A percentile compares a stretch with the other conserved stretches of the same genome.
These are phyloP conservation scores for Meganola albula DNA, from an alignment of 2,888 invertebrate genomes.

Conservation along the genomic window DNA sequence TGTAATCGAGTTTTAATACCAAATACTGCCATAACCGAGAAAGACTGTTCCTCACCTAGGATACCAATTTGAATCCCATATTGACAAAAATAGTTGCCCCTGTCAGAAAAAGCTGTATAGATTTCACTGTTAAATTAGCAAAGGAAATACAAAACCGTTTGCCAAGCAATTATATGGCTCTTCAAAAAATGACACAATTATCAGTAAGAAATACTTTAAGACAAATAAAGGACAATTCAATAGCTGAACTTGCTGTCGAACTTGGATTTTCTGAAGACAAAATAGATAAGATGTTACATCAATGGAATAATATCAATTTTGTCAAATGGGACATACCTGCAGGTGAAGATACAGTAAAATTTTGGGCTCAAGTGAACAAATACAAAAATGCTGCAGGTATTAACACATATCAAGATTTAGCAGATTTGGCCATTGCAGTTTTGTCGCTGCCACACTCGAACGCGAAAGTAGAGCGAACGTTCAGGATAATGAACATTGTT, in stretches of 20 bases:
- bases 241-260: constrained; percentile 13
- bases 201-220: constrained; percentile 10
- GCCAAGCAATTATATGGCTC: constrained; percentile 12
- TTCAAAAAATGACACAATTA: constrained; percentile 14
- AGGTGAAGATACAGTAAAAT: constrained; percentile 16
- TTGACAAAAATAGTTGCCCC: not conserved
- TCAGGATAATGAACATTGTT: constrained; percentile 23
- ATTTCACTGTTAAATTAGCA: constrained; percentile 1
- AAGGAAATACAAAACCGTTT: constrained; percentile 10
- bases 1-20: constrained; percentile 12
- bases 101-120: not conserved
- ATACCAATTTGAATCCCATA: constrained; percentile 19
- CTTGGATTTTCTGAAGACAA: constrained; percentile 14
- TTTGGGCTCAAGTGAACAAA: constrained; percentile 27
- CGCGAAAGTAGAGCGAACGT: constrained; percentile 23
- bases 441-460: constrained; percentile 24
- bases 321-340: constrained; percentile 21
- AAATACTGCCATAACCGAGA: constrained; percentile 16
- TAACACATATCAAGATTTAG: constrained; percentile 14
- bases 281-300: constrained; percentile 15
- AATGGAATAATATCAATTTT: constrained; percentile 23
- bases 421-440: constrained; percentile 11
- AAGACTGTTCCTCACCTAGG: constrained; percentile 19
- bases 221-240: constrained; percentile 16
- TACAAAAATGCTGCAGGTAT: constrained; percentile 17